Conservation (phyloP, 2,888 invertebrate genomes). For the Balanococcus diminutus region DNA sequence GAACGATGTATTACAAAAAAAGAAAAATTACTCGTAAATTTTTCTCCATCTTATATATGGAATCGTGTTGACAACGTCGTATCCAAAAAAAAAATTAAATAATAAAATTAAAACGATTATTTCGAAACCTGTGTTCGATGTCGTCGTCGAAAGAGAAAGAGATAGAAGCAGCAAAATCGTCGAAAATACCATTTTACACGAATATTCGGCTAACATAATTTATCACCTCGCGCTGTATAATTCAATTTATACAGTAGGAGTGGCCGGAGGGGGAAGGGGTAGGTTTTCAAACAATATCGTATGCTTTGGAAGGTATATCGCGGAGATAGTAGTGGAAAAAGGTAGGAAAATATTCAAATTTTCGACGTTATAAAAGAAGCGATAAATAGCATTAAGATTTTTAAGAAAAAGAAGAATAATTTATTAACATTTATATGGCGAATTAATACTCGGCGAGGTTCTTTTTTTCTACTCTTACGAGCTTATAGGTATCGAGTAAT, state of each 20-base stretch:
- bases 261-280: not conserved
- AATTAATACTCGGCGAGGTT: not conserved
- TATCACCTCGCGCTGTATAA: not conserved
- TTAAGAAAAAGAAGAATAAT: not conserved
- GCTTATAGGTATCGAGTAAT: not conserved
- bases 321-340: not conserved
- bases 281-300: not conserved
- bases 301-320: not conserved
- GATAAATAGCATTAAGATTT: constrained; percentile 23
- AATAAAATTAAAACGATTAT: not conserved
- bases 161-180: no score
- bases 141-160: not conserved
- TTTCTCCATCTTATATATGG: not conserved
- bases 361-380: constrained; percentile 11
- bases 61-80: not conserved
- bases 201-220: not conserved
- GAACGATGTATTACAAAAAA: no score
- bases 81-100: not conserved
- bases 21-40: not conserved
- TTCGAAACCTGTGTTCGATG: not conserved
- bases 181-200: not conserved
- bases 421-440: constrained; percentile 12
- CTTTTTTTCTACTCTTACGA: no score
- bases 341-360: not conserved
- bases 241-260: not conserved